A percentile compares a stretch with the other conserved stretches of the same genome.
These are phyloP conservation scores for Apodemus sylvaticus DNA, from an alignment of 2,113 vertebrate species.

Conservation along the genomic window DNA sequence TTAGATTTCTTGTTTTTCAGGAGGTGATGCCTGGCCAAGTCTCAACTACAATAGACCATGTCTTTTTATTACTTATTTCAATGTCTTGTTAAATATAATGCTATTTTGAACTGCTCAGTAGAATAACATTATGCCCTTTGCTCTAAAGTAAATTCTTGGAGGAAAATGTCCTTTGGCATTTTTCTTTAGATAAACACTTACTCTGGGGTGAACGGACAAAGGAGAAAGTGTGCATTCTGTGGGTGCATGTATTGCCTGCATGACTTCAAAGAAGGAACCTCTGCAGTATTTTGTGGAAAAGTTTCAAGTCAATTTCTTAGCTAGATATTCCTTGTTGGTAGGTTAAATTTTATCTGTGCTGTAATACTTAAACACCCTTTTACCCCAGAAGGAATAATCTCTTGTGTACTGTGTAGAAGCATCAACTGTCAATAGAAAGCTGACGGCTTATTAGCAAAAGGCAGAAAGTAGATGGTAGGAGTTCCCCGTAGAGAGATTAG, in stretches of 20 bases:
- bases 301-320: constrained; percentile 31
- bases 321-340: not conserved
- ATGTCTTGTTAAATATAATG: not conserved
- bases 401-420: too few relatives aligned
- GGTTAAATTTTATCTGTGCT: not conserved
- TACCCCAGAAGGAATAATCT: too few relatives aligned
- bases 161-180: not conserved
- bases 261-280: not conserved
- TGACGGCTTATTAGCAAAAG: too few relatives aligned
- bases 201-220: not conserved
- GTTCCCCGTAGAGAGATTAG: too few relatives aligned
- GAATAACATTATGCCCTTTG: not conserved
- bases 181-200: not conserved
- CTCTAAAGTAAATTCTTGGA: not conserved
- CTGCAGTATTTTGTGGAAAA: not conserved
- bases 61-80: not conserved
- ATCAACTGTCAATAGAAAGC: too few relatives aligned
- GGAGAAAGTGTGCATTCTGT: not conserved
- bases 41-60: not conserved
- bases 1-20: constrained; percentile 16
- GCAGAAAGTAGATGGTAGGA: too few relatives aligned
- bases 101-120: not conserved
- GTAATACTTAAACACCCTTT: not conserved
- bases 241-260: not conserved
- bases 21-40: not conserved